phyloP scores from a whole-genome alignment of 2,113 vertebrate species.

The Ceratotherium simum region DNA sequence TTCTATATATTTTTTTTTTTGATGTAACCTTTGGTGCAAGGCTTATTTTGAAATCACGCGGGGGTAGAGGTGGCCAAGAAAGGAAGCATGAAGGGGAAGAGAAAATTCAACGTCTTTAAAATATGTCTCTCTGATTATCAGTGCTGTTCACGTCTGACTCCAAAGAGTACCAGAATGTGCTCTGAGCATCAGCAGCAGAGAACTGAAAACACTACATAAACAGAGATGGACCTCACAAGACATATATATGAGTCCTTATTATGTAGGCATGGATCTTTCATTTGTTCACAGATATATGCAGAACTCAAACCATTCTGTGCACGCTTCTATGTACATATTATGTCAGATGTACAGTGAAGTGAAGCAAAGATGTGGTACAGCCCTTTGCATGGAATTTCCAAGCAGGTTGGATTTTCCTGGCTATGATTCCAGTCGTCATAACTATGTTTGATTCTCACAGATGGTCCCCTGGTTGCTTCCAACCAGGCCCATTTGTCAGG shows the following conservation, averaged over 20 bases:
- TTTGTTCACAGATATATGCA: neutral
- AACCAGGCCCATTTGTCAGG: slow-evolving; percentile 60
- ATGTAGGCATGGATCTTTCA: neutral
- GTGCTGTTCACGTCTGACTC: neutral
- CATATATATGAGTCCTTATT: neutral
- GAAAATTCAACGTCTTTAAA: neutral
- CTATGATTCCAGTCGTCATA: slow-evolving; percentile 4
- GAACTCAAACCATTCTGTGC: neutral
- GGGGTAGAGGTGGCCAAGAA: neutral
- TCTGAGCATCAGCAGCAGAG: neutral
- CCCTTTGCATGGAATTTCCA: neutral
- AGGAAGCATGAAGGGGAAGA: neutral
- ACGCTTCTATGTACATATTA: neutral
- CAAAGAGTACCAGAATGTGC: neutral
- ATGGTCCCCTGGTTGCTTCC: slow-evolving; percentile 50
- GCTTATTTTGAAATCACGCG: neutral
- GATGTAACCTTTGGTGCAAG: neutral
- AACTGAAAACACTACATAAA: neutral
- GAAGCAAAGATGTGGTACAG: neutral
- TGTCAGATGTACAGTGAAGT: neutral
- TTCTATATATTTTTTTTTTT: neutral
- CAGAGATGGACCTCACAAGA: neutral
- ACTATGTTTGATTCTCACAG: slow-evolving; percentile 51
- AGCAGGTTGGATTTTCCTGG: slow-evolving; percentile 45
- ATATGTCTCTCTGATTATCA: neutral